phyloP scores from a whole-genome alignment of 2,888 invertebrate species.

The Plusia festucae region DNA sequence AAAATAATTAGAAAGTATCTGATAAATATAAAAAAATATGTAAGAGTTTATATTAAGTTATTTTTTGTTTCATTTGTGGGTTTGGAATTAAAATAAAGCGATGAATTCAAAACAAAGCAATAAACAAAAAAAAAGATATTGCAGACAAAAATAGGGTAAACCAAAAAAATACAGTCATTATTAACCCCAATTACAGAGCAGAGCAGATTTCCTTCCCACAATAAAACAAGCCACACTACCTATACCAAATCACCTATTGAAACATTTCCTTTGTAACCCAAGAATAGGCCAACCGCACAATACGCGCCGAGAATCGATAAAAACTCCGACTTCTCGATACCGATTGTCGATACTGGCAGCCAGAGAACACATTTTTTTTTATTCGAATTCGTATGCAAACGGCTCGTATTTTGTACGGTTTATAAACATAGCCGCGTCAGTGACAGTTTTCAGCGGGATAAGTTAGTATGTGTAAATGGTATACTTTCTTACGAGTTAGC shows the following conservation, averaged over 20 bases:
- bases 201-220: slow-evolving; percentile 35
- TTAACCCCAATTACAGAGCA: slow-evolving; percentile 29
- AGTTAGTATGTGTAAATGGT: slow-evolving; percentile 13
- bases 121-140: not conserved
- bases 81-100: too few species aligned
- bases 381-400: slow-evolving; percentile 36
- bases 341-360: slow-evolving; percentile 46
- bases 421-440: slow-evolving; percentile 30
- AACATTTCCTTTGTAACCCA: slow-evolving; percentile 47
- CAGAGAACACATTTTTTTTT: slow-evolving; percentile 36
- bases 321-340: slow-evolving; percentile 47
- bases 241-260: slow-evolving; percentile 44
- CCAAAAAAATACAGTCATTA: slow-evolving; percentile 17
- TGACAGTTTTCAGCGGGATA: slow-evolving; percentile 15
- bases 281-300: slow-evolving; percentile 51
- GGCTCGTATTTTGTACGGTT: slow-evolving; percentile 28
- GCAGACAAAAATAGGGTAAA: slow-evolving; percentile 4
- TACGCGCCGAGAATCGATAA: slow-evolving; percentile 49
- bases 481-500: not conserved
- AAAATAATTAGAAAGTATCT: too few species aligned
- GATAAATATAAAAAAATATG: too few species aligned
- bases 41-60: too few species aligned
- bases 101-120: too few species aligned
- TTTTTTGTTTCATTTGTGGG: too few species aligned
- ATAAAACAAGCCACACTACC: slow-evolving; percentile 26